Conservation (phyloP, 2,888 invertebrate genomes). For the Drymonia ruficornis region DNA sequence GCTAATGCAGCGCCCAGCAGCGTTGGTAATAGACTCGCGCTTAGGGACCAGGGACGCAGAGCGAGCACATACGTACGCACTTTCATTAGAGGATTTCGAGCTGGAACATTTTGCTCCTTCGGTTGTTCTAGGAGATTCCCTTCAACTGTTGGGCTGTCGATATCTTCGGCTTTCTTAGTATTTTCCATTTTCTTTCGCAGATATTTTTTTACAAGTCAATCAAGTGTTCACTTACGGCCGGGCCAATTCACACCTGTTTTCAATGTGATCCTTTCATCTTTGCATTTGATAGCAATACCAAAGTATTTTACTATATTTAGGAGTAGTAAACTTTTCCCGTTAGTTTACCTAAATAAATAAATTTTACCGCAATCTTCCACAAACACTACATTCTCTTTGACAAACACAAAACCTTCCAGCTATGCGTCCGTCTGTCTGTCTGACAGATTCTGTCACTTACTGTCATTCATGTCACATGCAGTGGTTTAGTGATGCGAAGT, state of each 20-base stretch:
- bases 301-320: background rate
- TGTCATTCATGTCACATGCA: too few species aligned
- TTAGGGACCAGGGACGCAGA: constrained; percentile 96
- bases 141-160: constrained; percentile 65
- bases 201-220: background rate
- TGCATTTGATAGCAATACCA: too few species aligned
- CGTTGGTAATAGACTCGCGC: constrained; percentile 96
- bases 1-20: constrained; percentile 95
- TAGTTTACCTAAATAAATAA: too few species aligned
- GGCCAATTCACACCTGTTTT: background rate
- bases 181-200: constrained; percentile 40
- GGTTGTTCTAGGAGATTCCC: constrained; percentile 78
- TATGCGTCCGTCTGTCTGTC: too few species aligned
- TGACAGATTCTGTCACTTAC: too few species aligned
- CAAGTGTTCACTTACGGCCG: background rate
- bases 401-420: too few species aligned
- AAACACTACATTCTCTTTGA: too few species aligned
- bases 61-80: constrained; percentile 95
- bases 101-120: constrained; percentile 58
- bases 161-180: constrained; percentile 58
- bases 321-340: background rate
- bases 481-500: too few species aligned
- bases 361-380: too few species aligned
- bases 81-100: constrained; percentile 90
- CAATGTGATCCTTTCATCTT: background rate